phyloP scores from a whole-genome alignment of 2,797 vertebrate genomes.

The Gorsachius magnificus region DNA sequence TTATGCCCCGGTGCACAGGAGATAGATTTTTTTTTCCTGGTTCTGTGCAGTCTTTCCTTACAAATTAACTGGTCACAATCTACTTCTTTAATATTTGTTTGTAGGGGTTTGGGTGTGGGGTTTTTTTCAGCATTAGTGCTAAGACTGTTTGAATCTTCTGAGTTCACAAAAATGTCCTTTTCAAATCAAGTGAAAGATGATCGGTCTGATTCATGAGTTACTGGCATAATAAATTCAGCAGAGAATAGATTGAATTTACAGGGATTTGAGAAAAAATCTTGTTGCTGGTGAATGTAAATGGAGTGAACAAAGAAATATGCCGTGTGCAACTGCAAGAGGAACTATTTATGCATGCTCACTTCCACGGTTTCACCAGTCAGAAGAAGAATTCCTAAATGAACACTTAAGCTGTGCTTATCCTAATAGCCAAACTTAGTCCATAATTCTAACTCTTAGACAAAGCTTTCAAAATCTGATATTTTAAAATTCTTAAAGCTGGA shows the following conservation, averaged over 20 bases:
- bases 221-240: not conserved
- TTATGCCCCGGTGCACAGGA: not conserved
- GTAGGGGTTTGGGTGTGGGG: rapidly evolving
- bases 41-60: not conserved
- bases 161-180: not conserved
- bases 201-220: not conserved
- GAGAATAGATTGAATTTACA: not conserved
- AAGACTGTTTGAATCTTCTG: not conserved
- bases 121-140: not conserved
- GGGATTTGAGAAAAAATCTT: not conserved
- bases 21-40: too few relatives aligned
- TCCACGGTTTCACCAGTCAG: not conserved
- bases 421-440: not conserved
- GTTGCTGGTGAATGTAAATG: not conserved
- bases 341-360: not conserved
- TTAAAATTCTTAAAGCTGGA: not conserved
- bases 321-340: not conserved
- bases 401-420: not conserved
- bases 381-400: not conserved
- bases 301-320: not conserved
- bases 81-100: not conserved
- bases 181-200: not conserved
- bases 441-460: not conserved
- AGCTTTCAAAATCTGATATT: not conserved
- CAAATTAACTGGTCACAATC: not conserved